These are phyloP conservation scores for Campylomormyrus tamandua DNA, from an alignment of 2,113 vertebrate species.

Conservation along the genomic window DNA sequence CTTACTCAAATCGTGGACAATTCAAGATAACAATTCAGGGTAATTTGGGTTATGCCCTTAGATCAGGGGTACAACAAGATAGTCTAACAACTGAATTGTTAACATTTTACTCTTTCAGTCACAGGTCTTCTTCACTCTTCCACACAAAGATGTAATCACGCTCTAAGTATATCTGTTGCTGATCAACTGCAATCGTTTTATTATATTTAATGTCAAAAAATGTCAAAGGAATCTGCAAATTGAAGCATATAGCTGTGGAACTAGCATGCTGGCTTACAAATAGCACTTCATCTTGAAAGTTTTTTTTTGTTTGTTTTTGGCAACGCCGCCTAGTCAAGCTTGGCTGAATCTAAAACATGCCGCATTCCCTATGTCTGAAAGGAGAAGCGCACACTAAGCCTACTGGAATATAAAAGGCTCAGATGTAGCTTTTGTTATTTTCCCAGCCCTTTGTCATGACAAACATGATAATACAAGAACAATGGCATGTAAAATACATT, in stretches of 20 bases:
- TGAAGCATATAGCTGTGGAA: not conserved
- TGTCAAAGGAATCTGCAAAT: not conserved
- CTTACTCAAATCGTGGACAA: not conserved
- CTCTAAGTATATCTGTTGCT: not conserved
- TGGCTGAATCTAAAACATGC: not conserved
- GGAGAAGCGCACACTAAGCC: not conserved
- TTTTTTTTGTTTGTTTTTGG: not conserved
- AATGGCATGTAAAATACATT: slow-evolving; percentile 10
- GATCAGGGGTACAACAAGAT: not conserved
- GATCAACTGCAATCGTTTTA: not conserved
- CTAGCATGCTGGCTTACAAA: not conserved
- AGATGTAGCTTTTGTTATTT: slow-evolving; percentile 19
- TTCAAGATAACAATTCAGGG: not conserved
- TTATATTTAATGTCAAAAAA: not conserved
- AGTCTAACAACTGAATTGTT: not conserved
- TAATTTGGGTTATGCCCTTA: not conserved
- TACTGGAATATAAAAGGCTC: slow-evolving; percentile 19
- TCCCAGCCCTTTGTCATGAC: slow-evolving; percentile 26
- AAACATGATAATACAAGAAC: slow-evolving; percentile 5
- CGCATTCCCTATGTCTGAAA: not conserved
- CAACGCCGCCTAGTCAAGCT: slow-evolving; percentile 18
- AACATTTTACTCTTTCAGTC: not conserved
- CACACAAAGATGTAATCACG: not conserved
- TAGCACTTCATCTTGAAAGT: not conserved
- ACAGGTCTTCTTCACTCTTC: not conserved